phyloP scores from a whole-genome alignment of 2,888 invertebrate genomes.

The Bugula neritina region DNA sequence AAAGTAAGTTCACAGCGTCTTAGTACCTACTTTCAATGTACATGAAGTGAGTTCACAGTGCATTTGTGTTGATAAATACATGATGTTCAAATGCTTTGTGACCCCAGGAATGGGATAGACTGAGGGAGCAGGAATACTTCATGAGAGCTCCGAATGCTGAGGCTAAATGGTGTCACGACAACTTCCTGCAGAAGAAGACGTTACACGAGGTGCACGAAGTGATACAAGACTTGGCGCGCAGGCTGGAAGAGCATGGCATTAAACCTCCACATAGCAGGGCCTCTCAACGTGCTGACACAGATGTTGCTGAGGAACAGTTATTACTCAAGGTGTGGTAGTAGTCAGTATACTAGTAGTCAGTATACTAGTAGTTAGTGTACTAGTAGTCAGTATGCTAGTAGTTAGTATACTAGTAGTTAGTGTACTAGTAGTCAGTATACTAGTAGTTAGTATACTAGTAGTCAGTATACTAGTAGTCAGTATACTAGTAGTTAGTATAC shows the following conservation, averaged over 20 bases:
- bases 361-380: background rate
- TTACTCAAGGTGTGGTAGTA: background rate
- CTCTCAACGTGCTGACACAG: background rate
- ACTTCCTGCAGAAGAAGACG: conserved; percentile 45
- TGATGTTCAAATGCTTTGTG: background rate
- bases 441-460: background rate
- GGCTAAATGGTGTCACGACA: conserved; percentile 23
- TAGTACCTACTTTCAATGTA: conserved; percentile 34
- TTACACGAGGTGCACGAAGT: conserved; percentile 60
- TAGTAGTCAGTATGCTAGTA: background rate
- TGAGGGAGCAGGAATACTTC: conserved; percentile 11
- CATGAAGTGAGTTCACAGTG: background rate
- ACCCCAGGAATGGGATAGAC: conserved; percentile 26
- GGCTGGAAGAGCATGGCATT: conserved; percentile 12
- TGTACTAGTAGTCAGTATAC: background rate
- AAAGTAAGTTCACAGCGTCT: no score
- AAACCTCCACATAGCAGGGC: background rate
- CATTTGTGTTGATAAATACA: background rate
- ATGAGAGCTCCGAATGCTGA: conserved; percentile 3
- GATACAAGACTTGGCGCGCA: background rate
- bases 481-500: background rate
- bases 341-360: no score
- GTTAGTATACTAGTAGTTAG: background rate
- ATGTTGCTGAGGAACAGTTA: conserved; percentile 8
- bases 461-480: background rate